These are phyloP conservation scores for Chelonus formosanus DNA, from an alignment of 2,888 invertebrate species.

Conservation along the genomic window DNA sequence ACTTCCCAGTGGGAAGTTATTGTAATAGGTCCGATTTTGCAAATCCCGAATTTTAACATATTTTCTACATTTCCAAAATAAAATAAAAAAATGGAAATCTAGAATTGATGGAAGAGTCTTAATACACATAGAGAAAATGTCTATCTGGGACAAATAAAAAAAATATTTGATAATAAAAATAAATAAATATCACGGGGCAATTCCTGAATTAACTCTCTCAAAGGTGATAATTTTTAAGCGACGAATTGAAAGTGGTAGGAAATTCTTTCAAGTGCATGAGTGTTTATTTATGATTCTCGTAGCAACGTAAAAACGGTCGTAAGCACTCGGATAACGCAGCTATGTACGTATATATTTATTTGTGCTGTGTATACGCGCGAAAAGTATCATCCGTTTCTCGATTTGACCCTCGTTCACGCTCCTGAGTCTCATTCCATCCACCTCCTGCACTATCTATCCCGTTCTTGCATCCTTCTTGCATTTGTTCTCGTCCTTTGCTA, in stretches of 20 bases:
- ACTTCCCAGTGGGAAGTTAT: too few species aligned
- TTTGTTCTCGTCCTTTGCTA: neutral
- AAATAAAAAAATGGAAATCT: too few species aligned
- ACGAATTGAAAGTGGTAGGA: neutral
- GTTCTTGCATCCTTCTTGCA: neutral
- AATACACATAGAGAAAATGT: too few species aligned
- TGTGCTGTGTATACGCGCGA: slow-evolving; percentile 20
- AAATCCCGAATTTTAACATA: too few species aligned
- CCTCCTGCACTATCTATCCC: slow-evolving; percentile 36
- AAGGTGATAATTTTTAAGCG: neutral
- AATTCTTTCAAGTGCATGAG: neutral
- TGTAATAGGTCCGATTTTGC: too few species aligned
- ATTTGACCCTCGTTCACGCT: slow-evolving; percentile 31
- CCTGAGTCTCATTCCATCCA: slow-evolving; percentile 18
- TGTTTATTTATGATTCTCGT: slow-evolving; percentile 9
- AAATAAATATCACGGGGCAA: too few species aligned
- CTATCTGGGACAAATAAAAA: too few species aligned
- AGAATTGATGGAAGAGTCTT: too few species aligned
- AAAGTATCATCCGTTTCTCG: slow-evolving; percentile 30
- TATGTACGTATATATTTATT: slow-evolving; percentile 25
- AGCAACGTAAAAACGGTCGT: slow-evolving; percentile 18
- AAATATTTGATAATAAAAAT: too few species aligned
- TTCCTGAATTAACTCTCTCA: neutral
- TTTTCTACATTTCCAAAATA: too few species aligned
- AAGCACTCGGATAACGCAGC: slow-evolving; percentile 25